Evolutionary conservation across 2,888 invertebrate species (phyloP), one percentile per base, ranked within the genome.

Genomic region (Cataglyphis albicans): DNA sequence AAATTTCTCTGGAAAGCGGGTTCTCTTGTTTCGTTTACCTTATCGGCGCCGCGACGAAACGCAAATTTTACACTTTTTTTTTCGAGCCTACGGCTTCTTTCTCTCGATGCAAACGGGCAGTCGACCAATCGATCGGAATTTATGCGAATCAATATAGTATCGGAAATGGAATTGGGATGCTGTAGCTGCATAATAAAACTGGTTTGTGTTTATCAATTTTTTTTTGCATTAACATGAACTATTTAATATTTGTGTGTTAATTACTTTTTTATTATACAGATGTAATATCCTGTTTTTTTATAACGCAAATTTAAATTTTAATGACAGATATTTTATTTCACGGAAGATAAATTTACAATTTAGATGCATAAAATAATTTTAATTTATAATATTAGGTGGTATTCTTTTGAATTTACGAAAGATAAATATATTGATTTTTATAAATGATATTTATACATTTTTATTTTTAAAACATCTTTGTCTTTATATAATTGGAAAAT

Each of bases 21-120:
- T 75, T 82, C 81, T 78, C 80, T 80, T 82, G 80, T 85, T 88
- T 89, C 90, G 85, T 87, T 86, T 84, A 88, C 89, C 87, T 91
- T 91, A 91, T 90, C 91, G 90, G 82, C 70, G 75, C 38, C 65
- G 67, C 57, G 21, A 78, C 44, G 55, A 63, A 65, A 81, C 78
- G 82, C 70, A 65, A 44, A 73, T 80, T 86, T 88, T 75, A 9
- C 70, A 52, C 25, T 65, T 87, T 25, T 25, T 25, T 86, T 85
- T 21, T 21, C 35, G 72, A 59, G 44, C 35, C 12, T 32, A 32
- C 18, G n/a, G 7, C 44, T 25, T 35, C 44, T 25, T 35, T 48
- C 21, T 32, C n/a, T 21, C 35, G 67, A 38, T 7, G 12, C n/a
- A 9, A 74, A 63, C 29, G 15, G 57, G 18, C 38, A 38, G 10